Conservation (phyloP, 2,113 vertebrate genomes). For the Halichoerus grypus region DNA sequence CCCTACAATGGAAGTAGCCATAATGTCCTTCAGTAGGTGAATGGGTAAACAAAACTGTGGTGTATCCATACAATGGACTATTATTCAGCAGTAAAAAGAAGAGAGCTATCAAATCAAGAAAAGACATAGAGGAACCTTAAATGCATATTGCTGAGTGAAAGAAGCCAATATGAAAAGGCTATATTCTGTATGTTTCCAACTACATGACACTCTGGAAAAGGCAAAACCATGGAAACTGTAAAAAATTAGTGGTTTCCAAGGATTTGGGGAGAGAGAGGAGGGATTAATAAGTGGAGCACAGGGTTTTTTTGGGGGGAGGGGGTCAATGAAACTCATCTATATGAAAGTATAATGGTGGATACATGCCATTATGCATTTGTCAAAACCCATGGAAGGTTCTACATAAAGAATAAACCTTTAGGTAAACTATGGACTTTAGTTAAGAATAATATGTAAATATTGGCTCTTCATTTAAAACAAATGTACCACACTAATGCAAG, state of each 20-base stretch:
- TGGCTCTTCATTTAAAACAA: not conserved
- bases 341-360: not conserved
- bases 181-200: not conserved
- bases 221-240: not conserved
- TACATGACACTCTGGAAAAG: not conserved
- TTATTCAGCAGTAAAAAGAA: not conserved
- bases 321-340: not conserved
- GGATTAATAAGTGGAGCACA: not conserved
- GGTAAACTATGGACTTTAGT: not conserved
- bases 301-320: not conserved
- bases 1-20: not conserved
- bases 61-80: not conserved
- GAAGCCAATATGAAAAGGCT: not conserved
- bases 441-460: not conserved
- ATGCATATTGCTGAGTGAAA: not conserved
- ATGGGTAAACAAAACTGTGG: not conserved
- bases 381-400: not conserved
- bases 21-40: not conserved
- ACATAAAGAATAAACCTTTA: not conserved
- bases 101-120: not conserved
- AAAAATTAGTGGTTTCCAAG: not conserved
- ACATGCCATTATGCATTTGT: not conserved
- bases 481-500: not conserved
- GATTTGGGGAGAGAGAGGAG: not conserved
- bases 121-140: not conserved